Percentiles rank a stretch among this genome's conserved stretches.
Evolutionary conservation across 2,888 invertebrate species (phyloP).

Genomic region (Drosophila borealis): DNA sequence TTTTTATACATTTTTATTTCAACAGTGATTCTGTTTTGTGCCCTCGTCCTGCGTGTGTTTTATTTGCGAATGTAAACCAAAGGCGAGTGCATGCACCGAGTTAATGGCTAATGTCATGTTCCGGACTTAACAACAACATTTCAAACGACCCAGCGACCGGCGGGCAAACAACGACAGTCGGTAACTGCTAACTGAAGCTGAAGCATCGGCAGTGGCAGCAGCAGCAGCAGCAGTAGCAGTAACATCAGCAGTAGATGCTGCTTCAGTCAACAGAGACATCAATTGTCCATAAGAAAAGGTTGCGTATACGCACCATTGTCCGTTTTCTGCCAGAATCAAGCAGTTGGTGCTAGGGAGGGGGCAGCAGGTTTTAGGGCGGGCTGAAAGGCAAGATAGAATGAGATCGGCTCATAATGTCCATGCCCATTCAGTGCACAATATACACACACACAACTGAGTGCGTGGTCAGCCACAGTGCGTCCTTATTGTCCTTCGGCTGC

Average conservation of each 20-base stretch:
- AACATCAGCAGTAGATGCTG: slow-evolving; percentile 1
- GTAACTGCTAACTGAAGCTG: slow-evolving; percentile 29
- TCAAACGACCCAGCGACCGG: slow-evolving; percentile 63
- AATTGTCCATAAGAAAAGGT: slow-evolving; percentile 81
- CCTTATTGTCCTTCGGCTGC: slow-evolving; percentile 54
- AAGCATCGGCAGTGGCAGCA: slow-evolving; percentile 21
- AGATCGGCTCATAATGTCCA: slow-evolving; percentile 58
- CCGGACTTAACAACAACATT: slow-evolving; percentile 80
- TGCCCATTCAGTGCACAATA: slow-evolving; percentile 53
- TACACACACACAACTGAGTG: slow-evolving; percentile 20
- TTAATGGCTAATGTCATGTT: slow-evolving; percentile 83
- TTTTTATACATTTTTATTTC: slow-evolving; percentile 82
- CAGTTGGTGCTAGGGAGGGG: not conserved
- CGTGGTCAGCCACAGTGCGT: slow-evolving; percentile 40
- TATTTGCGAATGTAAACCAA: slow-evolving; percentile 81
- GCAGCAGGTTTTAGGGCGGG: not conserved
- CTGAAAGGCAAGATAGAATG: slow-evolving; percentile 13
- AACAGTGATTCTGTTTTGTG: slow-evolving; percentile 72
- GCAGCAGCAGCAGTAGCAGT: not conserved
- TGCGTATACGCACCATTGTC: slow-evolving; percentile 74
- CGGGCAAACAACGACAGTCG: slow-evolving; percentile 60
- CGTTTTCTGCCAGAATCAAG: slow-evolving; percentile 5
- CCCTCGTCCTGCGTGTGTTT: slow-evolving; percentile 65
- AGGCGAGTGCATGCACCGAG: slow-evolving; percentile 80
- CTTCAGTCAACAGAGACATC: slow-evolving; percentile 66